Conservation (phyloP, 2,888 invertebrate genomes). For the Caenorhabditis japonica region DNA sequence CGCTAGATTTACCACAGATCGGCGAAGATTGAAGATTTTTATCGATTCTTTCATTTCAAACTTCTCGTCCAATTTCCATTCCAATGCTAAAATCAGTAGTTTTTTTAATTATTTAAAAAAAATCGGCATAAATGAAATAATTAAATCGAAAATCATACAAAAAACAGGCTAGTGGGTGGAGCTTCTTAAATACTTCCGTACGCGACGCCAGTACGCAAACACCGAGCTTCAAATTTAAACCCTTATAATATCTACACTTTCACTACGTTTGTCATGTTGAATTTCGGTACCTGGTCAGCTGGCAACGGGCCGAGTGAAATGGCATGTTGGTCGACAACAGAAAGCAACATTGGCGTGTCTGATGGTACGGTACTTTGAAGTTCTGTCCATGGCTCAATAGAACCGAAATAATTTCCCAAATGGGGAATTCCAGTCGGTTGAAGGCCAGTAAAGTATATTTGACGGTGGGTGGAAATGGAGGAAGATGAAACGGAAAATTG, state of each 20-base stretch:
- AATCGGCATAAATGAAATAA: not conserved
- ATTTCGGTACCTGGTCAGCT: conserved; percentile 52
- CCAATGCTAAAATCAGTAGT: too few species aligned
- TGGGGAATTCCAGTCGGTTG: conserved; percentile 96
- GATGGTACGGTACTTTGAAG: conserved; percentile 81
- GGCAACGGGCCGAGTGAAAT: conserved; percentile 64
- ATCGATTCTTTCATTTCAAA: too few species aligned
- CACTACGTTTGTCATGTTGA: too few species aligned
- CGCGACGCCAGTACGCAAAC: too few species aligned
- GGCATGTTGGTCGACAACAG: conserved; percentile 75
- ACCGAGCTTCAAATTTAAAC: too few species aligned
- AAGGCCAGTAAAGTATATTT: conserved; percentile 83
- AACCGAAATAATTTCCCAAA: conserved; percentile 96
- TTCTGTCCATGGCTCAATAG: conserved; percentile 88
- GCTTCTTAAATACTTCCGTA: too few species aligned
- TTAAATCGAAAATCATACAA: not conserved
- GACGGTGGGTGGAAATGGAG: conserved; percentile 16
- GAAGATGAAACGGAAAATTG: not conserved
- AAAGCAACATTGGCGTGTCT: conserved; percentile 56
- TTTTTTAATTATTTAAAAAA: too few species aligned
- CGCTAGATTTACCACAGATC: too few species aligned
- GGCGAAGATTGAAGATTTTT: too few species aligned
- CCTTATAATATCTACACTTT: too few species aligned
- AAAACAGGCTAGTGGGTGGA: too few species aligned
- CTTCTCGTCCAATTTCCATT: too few species aligned